Base-by-base conservation (phyloP, 2,888 invertebrate species). In the Phragmatobia fuliginosa region DNA sequence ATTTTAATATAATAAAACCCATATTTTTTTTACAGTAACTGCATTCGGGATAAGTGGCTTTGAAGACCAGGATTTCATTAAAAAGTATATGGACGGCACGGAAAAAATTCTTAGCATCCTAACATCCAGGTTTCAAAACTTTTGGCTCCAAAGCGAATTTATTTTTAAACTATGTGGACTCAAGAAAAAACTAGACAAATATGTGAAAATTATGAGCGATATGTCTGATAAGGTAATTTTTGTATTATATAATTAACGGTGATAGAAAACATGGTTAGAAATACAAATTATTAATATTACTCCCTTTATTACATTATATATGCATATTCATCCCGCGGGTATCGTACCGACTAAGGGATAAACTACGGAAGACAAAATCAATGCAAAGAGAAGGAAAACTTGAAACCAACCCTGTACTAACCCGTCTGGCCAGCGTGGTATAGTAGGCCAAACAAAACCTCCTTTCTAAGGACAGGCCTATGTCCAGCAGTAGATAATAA, bases 111-210 rank as follows among this genome's bases (percentile, higher is more conserved):
- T 80, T 7, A 62, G 38, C 1, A 77, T 79, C 18, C 56, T 81
- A 0, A 78, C 79, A 10, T 68, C 64, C 21, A 74, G 81, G 3
- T 81, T 83, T 45, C 80, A 81, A 62, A 81, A 80, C 45, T 71
- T 79, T 49, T 88, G 87, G 87, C 70, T 88, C 0, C 84, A 87
- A 62, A 74, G 72, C 36, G 79, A 86, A 28, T 49, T 64, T 7
- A 70, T 81, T 65, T 81, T 80, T 31, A 72, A 78, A 25, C 74
- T 80, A 66, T 81, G 82, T 7, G 79, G 75, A 2, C 66, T 83
- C 16, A 85, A 87, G 69, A 86, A 74, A 49, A 68, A 72, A 45
- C 75, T 85, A 16, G 84, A 88, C 33, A 70, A 75, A 28, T 75
- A 79, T 36, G 72, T 85, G 4, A 76, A 79, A 60, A 78, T 82